Evolutionary conservation across 1,140 invertebrate species (phyloP).

Genomic region (Meloidogyne exigua): DNA sequence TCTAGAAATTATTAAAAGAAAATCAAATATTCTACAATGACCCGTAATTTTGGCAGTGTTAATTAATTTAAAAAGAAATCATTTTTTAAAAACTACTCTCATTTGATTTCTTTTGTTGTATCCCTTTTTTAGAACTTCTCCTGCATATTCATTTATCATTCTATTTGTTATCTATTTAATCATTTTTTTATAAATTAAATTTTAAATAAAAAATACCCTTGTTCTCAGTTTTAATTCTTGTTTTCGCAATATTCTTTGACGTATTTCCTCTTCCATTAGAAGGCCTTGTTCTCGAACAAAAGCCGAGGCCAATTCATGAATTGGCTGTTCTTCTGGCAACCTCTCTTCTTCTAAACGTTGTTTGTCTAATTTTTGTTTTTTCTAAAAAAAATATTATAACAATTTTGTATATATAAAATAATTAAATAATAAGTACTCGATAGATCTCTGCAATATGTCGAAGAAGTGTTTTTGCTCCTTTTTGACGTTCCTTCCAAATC

Average conservation of each 20-base stretch:
- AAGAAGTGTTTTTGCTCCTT: slow-evolving; percentile 30
- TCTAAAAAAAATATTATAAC: not conserved
- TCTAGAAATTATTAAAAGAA: not conserved
- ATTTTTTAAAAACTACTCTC: not conserved
- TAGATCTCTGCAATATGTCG: slow-evolving; percentile 26
- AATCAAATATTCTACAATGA: not conserved
- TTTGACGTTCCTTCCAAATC: slow-evolving; percentile 27
- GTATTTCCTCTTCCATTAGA: slow-evolving; percentile 28
- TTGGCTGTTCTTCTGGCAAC: not conserved
- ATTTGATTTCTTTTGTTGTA: not conserved
- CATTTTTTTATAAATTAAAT: slow-evolving; percentile 1
- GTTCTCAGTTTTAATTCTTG: slow-evolving; percentile 33
- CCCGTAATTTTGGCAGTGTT: slow-evolving; percentile 6
- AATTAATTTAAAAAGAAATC: not conserved
- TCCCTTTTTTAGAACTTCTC: not conserved
- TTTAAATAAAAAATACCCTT: slow-evolving; percentile 15
- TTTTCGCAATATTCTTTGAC: slow-evolving; percentile 30
- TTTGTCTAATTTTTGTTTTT: slow-evolving; percentile 9
- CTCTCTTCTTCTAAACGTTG: not conserved
- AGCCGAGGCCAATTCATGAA: slow-evolving; percentile 36
- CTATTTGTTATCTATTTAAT: not conserved
- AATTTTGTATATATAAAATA: not conserved
- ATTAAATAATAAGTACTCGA: slow-evolving; percentile 8
- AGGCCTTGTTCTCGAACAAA: slow-evolving; percentile 37
- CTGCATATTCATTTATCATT: slow-evolving; percentile 11